Evolutionary conservation across 1,140 invertebrate genomes (phyloP).

Genomic region (Bombus difficillimus): DNA sequence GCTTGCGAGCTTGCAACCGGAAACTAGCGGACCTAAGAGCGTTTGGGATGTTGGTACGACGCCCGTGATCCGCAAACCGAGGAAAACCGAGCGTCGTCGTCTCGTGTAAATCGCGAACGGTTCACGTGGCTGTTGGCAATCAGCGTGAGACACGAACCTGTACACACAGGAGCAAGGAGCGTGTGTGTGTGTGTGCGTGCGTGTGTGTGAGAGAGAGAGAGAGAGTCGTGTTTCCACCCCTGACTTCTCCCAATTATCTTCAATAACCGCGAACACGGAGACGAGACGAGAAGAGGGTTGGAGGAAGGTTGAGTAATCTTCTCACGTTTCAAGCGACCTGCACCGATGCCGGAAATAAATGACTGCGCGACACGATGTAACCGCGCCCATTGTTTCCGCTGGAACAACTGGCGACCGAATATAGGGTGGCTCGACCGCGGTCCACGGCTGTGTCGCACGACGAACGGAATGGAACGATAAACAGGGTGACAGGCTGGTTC

Average conservation of each 20-base stretch:
- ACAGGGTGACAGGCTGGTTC: conserved; percentile 27
- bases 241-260: conserved; percentile 61
- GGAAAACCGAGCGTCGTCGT: too few relatives aligned
- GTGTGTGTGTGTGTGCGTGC: accelerated
- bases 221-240: conserved; percentile 16
- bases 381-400: conserved; percentile 53
- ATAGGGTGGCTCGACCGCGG: conserved; percentile 23
- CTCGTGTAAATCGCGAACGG: too few relatives aligned
- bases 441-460: not conserved
- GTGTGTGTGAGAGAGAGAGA: not conserved
- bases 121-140: too few relatives aligned
- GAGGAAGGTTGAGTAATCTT: conserved; percentile 54
- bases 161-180: too few relatives aligned
- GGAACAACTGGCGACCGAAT: conserved; percentile 33
- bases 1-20: not conserved
- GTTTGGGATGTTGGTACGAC: too few relatives aligned
- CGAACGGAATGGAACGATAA: not conserved
- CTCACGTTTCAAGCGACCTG: conserved; percentile 38
- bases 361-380: conserved; percentile 58
- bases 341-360: conserved; percentile 58
- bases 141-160: too few relatives aligned
- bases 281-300: not conserved
- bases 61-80: not conserved
- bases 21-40: not conserved
- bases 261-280: conserved; percentile 49